Conservation (phyloP, 2,113 vertebrate genomes). For the Abramis brama region DNA sequence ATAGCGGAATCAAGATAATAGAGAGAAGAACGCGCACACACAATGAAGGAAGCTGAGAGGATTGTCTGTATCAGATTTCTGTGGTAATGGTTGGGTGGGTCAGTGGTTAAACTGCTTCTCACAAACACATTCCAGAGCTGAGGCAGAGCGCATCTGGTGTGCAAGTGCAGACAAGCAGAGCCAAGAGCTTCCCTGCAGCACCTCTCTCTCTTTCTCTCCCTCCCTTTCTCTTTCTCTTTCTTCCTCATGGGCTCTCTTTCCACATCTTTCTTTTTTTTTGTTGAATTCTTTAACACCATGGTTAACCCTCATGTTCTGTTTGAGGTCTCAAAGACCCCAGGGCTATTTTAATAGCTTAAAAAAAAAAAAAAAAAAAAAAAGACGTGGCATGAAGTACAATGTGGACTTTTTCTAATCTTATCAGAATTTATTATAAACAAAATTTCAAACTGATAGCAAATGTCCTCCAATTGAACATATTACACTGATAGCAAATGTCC, state of each 20-base stretch:
- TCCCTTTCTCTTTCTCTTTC: background rate
- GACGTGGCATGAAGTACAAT: background rate
- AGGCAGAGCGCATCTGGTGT: constrained; percentile 59
- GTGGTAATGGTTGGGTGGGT: constrained; percentile 60
- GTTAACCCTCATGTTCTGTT: constrained; percentile 21
- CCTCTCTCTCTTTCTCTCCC: constrained; percentile 22
- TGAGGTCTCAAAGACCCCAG: background rate
- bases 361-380: background rate
- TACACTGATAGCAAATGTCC: background rate
- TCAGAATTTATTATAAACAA: background rate
- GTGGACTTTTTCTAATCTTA: background rate
- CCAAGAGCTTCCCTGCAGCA: constrained; percentile 49
- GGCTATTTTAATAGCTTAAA: background rate
- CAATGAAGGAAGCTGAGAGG: constrained; percentile 46
- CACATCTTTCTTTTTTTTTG: background rate
- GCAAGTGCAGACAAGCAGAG: constrained; percentile 59
- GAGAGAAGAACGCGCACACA: constrained; percentile 19
- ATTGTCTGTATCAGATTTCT: constrained; percentile 61
- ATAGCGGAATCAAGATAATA: constrained; percentile 28
- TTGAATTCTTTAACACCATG: constrained; percentile 39
- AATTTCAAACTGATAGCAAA: background rate
- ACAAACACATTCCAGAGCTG: constrained; percentile 61
- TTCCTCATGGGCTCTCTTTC: background rate
- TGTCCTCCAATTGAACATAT: background rate
- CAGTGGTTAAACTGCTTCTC: constrained; percentile 59